These are phyloP conservation scores for Heterotilapia buettikoferi DNA, from an alignment of 2,113 vertebrate genomes.

Conservation along the genomic window DNA sequence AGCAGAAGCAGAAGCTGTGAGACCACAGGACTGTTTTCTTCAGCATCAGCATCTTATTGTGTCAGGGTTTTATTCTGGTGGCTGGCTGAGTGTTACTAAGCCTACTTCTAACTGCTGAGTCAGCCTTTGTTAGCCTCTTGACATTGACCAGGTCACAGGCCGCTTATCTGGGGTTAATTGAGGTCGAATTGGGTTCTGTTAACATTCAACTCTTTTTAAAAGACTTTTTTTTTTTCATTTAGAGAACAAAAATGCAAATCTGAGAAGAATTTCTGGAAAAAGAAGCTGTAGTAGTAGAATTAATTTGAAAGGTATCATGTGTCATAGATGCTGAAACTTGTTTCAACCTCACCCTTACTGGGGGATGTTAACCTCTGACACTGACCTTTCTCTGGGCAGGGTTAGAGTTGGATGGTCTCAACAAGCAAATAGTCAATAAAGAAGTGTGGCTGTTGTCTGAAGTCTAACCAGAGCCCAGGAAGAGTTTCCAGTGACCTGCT, in stretches of 20 bases:
- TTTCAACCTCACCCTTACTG: not conserved
- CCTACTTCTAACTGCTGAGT: not conserved
- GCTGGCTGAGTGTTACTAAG: not conserved
- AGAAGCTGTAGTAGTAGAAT: not conserved
- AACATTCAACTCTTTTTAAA: not conserved
- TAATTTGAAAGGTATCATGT: not conserved
- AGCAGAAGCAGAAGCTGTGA: not conserved
- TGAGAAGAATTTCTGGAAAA: not conserved
- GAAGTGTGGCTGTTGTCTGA: not conserved
- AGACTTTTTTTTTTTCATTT: not conserved
- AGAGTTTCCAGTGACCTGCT: not conserved
- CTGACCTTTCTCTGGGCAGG: not conserved
- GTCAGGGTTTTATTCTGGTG: not conserved
- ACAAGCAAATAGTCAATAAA: not conserved
- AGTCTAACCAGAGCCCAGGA: not conserved
- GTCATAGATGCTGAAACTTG: not conserved
- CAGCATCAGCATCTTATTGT: not conserved
- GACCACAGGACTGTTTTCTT: not conserved
- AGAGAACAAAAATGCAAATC: not conserved
- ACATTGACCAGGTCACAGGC: not conserved
- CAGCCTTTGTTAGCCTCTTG: not conserved
- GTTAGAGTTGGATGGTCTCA: not conserved
- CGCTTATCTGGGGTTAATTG: fast-evolving
- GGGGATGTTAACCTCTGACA: not conserved
- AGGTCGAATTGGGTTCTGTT: fast-evolving